These are phyloP conservation scores for Plestiodon gilberti DNA, from an alignment of 2,113 vertebrate genomes.

Conservation along the genomic window DNA sequence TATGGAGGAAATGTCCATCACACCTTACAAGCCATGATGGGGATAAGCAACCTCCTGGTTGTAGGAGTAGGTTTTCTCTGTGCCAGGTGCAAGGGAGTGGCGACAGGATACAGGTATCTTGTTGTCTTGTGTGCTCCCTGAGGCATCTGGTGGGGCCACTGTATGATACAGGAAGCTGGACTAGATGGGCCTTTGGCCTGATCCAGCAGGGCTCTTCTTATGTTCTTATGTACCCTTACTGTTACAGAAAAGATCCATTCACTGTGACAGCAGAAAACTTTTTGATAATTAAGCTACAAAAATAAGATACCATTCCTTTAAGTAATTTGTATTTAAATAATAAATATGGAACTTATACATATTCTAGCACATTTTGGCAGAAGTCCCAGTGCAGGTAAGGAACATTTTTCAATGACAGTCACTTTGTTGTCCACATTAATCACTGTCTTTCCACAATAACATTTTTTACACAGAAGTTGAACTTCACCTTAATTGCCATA, in stretches of 20 bases:
- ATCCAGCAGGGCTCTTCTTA: too few relatives aligned
- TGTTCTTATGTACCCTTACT: too few relatives aligned
- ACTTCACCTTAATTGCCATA: conserved; percentile 27
- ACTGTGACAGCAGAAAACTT: not conserved
- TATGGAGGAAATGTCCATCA: too few relatives aligned
- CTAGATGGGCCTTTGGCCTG: too few relatives aligned
- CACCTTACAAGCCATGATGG: too few relatives aligned
- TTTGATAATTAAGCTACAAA: conserved; percentile 37
- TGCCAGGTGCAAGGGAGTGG: too few relatives aligned
- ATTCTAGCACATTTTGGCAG: conserved; percentile 30
- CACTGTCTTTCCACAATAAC: conserved; percentile 16
- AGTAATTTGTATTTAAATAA: conserved; percentile 43
- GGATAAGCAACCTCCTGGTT: too few relatives aligned
- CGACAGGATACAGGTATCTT: too few relatives aligned
- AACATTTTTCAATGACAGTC: conserved; percentile 20
- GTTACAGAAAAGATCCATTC: not conserved
- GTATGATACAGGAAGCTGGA: too few relatives aligned
- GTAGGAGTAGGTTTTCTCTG: too few relatives aligned
- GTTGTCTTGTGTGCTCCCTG: too few relatives aligned
- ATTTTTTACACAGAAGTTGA: conserved; percentile 32
- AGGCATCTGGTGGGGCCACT: too few relatives aligned
- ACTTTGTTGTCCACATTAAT: conserved; percentile 19
- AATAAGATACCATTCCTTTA: not conserved
- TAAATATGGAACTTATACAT: conserved; percentile 11
- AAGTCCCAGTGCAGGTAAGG: conserved; percentile 21